phyloP scores from a whole-genome alignment of 92 coral and sea anemone genomes.

The Bergia sp. region DNA sequence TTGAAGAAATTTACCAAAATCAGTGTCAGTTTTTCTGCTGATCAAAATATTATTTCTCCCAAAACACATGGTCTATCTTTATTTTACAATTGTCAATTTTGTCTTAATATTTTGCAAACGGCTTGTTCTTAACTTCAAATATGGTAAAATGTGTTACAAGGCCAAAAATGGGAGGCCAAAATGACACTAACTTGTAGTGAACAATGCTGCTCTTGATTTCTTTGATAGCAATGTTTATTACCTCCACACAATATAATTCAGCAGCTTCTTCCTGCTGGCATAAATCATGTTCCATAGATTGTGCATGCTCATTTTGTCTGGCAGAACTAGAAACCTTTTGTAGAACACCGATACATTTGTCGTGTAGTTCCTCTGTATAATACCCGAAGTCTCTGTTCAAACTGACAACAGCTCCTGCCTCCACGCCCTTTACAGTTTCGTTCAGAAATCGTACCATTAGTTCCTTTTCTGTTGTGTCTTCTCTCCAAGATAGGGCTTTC shows the following conservation, averaged over 20 bases:
- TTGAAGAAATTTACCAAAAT: too few species aligned
- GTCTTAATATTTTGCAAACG: too few species aligned
- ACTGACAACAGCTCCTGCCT: background rate
- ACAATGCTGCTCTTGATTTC: conserved; percentile 21
- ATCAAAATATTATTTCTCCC: too few species aligned
- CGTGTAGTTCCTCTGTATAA: background rate
- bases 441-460: conserved; percentile 33
- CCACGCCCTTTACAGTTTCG: conserved; percentile 32
- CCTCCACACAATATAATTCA: conserved; percentile 1
- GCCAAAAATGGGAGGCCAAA: too few species aligned
- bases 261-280: background rate
- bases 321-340: background rate
- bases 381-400: background rate
- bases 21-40: too few species aligned
- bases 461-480: conserved; percentile 52
- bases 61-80: too few species aligned
- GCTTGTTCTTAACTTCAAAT: too few species aligned
- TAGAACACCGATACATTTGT: background rate
- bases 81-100: too few species aligned
- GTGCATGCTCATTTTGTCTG: background rate
- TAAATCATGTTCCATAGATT: background rate
- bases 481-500: conserved; percentile 27
- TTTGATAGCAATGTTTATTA: background rate
- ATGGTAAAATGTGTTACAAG: too few species aligned
- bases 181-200: conserved; percentile 37